Conservation (phyloP, 2,797 vertebrate genomes). For the Lagodon rhomboides region DNA sequence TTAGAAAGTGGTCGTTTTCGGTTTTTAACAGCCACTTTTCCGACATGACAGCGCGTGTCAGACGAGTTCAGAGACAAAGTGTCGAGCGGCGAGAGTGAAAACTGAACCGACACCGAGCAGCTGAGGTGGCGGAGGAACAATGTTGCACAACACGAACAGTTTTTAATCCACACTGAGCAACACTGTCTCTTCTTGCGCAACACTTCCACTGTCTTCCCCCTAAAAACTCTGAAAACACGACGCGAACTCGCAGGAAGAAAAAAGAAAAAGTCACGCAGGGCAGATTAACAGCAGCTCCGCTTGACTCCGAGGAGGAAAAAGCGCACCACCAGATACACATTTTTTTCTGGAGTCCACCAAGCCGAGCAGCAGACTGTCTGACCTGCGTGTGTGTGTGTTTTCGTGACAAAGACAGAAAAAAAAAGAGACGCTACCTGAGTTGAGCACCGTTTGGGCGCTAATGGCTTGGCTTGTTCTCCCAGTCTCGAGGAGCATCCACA, state of each 20-base stretch:
- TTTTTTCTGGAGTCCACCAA: conserved; percentile 1
- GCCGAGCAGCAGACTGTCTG: not conserved
- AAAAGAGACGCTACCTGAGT: conserved; percentile 33
- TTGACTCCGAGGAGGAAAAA: conserved; percentile 8
- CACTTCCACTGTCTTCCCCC: not conserved
- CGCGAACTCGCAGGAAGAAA: not conserved
- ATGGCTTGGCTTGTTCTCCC: not conserved
- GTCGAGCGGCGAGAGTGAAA: not conserved
- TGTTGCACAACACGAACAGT: conserved; percentile 40
- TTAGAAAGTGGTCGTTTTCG: not conserved
- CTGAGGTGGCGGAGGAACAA: conserved; percentile 4
- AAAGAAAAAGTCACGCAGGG: not conserved
- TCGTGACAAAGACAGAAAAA: not conserved
- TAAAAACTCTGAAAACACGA: not conserved
- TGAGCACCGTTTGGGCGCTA: conserved; percentile 3
- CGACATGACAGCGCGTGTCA: not conserved
- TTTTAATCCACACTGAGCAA: not conserved
- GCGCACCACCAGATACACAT: conserved; percentile 9
- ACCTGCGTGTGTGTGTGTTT: not conserved
- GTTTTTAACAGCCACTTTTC: not conserved
- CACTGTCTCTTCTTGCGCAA: conserved; percentile 42
- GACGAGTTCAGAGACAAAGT: not conserved
- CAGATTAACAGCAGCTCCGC: not conserved
- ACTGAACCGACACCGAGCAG: not conserved
- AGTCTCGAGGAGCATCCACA: conserved; percentile 50